phyloP scores from a whole-genome alignment of 2,888 invertebrate genomes.

The Xanthia icteritia region DNA sequence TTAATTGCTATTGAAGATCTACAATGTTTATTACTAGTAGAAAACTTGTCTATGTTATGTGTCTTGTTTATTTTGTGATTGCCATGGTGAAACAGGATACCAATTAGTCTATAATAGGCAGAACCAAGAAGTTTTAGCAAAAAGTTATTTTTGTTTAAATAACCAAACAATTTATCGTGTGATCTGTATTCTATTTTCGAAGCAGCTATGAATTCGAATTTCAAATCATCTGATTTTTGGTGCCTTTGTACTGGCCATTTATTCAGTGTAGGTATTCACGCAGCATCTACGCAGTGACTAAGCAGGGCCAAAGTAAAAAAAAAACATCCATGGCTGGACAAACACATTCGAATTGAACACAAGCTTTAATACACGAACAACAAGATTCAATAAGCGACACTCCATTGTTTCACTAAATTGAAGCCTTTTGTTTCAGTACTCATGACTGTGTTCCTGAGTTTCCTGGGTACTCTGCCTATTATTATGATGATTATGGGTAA shows the following conservation, averaged over 20 bases:
- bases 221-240: background rate
- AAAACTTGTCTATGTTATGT: no score
- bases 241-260: background rate
- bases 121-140: background rate
- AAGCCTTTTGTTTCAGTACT: constrained; percentile 90
- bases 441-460: constrained; percentile 92
- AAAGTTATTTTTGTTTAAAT: no score
- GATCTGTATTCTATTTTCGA: background rate
- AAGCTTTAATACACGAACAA: constrained; percentile 22
- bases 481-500: constrained; percentile 95
- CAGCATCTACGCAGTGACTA: background rate
- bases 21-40: background rate
- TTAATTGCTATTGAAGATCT: background rate
- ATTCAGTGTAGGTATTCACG: rapidly evolving
- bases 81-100: no score
- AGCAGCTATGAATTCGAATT: background rate
- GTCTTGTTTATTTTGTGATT: background rate
- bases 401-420: constrained; percentile 28
- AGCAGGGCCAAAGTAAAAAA: no score
- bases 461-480: constrained; percentile 92
- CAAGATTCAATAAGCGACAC: constrained; percentile 30
- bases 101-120: background rate
- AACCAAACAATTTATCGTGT: background rate
- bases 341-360: background rate
- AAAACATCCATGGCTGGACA: no score